Evolutionary conservation across 2,888 invertebrate genomes (phyloP).

Genomic region (Camptogramma bilineatum): DNA sequence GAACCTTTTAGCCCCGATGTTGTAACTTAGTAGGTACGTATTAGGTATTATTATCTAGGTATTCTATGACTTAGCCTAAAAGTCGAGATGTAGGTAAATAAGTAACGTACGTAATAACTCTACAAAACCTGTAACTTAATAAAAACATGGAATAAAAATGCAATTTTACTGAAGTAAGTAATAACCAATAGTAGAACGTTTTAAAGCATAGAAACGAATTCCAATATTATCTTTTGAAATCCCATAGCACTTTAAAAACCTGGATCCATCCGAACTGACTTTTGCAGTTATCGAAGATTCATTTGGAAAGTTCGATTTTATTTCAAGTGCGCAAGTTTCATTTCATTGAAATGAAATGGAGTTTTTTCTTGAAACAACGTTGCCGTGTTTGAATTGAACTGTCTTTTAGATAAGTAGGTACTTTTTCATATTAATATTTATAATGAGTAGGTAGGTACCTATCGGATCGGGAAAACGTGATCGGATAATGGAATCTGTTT

Average conservation of each 20-base stretch:
- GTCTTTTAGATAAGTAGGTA: too few species aligned
- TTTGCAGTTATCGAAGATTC: constrained; percentile 33
- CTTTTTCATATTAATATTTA: not conserved
- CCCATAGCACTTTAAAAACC: not conserved
- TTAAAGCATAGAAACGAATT: not conserved
- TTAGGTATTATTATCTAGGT: too few species aligned
- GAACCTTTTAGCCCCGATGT: too few species aligned
- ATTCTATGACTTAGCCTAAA: too few species aligned
- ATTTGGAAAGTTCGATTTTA: constrained; percentile 31
- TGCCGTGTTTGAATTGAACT: too few species aligned
- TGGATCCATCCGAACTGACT: constrained; percentile 18
- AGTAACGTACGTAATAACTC: too few species aligned
- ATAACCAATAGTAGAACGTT: too few species aligned
- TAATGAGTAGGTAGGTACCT: not conserved
- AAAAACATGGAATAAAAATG: too few species aligned
- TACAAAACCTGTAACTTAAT: too few species aligned
- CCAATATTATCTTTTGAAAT: not conserved
- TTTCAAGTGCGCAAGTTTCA: constrained; percentile 35
- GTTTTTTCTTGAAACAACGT: constrained; percentile 8
- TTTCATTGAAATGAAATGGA: constrained; percentile 21
- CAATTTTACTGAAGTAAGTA: too few species aligned
- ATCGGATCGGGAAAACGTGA: not conserved
- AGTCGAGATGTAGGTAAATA: too few species aligned
- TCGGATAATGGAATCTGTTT: not conserved
- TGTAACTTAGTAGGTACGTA: too few species aligned